Base-by-base conservation (phyloP, 2,797 vertebrate genomes). In the Artibeus jamaicensis region DNA sequence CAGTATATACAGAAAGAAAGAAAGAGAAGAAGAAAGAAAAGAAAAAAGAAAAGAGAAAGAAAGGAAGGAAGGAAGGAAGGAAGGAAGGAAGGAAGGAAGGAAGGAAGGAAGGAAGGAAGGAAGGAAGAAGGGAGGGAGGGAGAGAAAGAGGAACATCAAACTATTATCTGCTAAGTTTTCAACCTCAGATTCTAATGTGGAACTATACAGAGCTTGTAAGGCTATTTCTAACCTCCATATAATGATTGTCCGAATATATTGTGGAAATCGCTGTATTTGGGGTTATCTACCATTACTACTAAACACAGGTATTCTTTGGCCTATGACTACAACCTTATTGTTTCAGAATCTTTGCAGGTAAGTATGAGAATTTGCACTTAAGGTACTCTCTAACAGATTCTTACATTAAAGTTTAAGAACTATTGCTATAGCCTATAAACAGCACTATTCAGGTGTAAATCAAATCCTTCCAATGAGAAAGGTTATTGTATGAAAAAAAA, bases 351-450 rank as follows among this genome's bases (percentile, higher is more conserved):
- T 90, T 93, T 92, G 19, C 21, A 59, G 68, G 48, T 44, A 91
- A 86, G 34, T 90, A 42, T 55, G 53, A 89, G 26, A 82, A 96
- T 94, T 96, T 95, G 19, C 86, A 76, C 92, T 92, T 96, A 4
- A 95, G 93, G 68, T 82, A 70, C 87, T 42, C 85, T 55, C 4
- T 74, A 53, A 73, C 32, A 88, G 21, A 88, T 37, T 82, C 29
- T 59, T 55, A 77, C n/a, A 67, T 87, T 93, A 83, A 86, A 73
- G 32, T 77, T 50, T 48, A 95, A 70, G 39, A 85, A 29, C 4
- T 19, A 77, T 24, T 48, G 5, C 32, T 55, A 53, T 48, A 94
- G 21, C 9, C 18, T 44, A 57, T 74, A 77, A 91, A 48, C 1
- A 70, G 11, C 24, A 90, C n/a, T 81, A 50, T 12, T 62, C 29